Base-by-base conservation (phyloP, 2,888 invertebrate species). In the Ochlodes sylvanus region DNA sequence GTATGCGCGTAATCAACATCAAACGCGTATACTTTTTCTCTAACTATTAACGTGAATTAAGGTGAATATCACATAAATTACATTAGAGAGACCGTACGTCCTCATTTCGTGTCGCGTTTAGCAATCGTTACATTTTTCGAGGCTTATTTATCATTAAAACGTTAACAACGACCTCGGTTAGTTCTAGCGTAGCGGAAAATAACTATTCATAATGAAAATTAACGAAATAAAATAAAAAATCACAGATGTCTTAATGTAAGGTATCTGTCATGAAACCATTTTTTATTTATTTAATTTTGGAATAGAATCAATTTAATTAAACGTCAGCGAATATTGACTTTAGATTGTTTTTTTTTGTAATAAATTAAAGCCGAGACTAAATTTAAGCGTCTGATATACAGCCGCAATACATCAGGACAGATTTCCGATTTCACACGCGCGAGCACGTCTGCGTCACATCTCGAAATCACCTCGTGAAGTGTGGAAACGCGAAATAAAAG, bases 401-500 rank as follows among this genome's bases (percentile, higher is more conserved):
- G 60, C 60, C 75, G 79, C 77, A 71, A 82, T 85, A 81, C 83
- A 85, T 89, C 86, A 88, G 81, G 79, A 76, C 78, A 84, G 82
- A 85, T 88, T 88, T 87, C 81, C 80, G 80, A 84, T 82, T 78
- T 76, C 77, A 80, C 77, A 81, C 79, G 76, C 76, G 73, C 75
- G 73, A 69, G 73, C 73, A 50, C 79, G 78, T 78, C 83, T 85
- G 83, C 84, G 89, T 90, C 90, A 88, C 83, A 78, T 83, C 82
- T 80, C 77, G 76, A 71, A 70, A 72, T 69, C 69, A 69, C 76
- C 80, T 79, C 82, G 79, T 79, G 83, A 84, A 86, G 87, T 89
- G 90, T 89, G 89, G 88, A 88, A 88, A 87, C 87, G 90, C 88
- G 81, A 91, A 92, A 93, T 92, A 93, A 93, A 91, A 92, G 89